phyloP scores from a whole-genome alignment of 2,797 vertebrate species.

The Balearica regulorum region DNA sequence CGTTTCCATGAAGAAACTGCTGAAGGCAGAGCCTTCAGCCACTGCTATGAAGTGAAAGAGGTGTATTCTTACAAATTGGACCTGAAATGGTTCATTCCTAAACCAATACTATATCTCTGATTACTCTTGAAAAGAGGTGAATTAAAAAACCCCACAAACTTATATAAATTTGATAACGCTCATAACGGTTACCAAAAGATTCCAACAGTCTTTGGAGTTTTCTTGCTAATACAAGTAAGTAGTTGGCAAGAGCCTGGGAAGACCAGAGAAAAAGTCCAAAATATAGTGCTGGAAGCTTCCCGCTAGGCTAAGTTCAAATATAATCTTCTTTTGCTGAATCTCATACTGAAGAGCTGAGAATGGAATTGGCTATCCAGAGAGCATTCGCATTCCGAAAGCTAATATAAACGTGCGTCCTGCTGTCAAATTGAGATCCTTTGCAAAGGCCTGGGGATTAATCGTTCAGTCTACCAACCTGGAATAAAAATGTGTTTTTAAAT shows the following conservation, averaged over 20 bases:
- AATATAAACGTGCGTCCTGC: accelerated
- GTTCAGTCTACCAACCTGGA: neutral
- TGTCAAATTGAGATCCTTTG: slow-evolving; percentile 21
- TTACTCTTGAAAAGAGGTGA: neutral
- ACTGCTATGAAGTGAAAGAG: accelerated
- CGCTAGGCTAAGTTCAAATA: neutral
- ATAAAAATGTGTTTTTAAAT: neutral
- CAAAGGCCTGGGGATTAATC: neutral
- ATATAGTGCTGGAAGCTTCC: neutral
- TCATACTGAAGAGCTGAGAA: neutral
- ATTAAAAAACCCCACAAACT: neutral
- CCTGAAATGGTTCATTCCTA: neutral
- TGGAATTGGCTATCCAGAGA: neutral
- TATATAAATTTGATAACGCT: neutral
- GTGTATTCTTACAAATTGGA: neutral
- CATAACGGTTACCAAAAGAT: neutral
- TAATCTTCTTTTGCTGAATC: neutral
- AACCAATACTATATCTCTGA: neutral
- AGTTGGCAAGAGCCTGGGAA: neutral
- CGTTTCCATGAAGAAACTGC: neutral
- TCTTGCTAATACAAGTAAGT: neutral
- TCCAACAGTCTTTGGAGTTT: neutral
- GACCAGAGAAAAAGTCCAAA: neutral
- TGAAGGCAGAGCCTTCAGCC: neutral
- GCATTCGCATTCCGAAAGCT: neutral